These are phyloP conservation scores for Cynoglossus semilaevis DNA, from an alignment of 2,113 vertebrate species.

Conservation along the genomic window DNA sequence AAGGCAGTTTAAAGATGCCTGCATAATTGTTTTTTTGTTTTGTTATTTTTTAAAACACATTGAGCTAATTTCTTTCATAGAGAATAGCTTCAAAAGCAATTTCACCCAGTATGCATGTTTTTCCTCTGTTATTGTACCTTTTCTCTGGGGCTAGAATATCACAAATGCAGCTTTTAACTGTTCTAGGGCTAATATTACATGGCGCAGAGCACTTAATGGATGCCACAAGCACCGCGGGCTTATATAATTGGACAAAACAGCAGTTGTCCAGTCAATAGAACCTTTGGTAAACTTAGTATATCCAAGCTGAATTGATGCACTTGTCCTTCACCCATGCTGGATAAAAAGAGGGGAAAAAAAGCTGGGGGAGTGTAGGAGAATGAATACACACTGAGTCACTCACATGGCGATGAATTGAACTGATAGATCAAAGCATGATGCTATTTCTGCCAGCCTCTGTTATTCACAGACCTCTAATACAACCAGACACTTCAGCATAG, in stretches of 20 bases:
- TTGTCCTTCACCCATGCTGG: conserved; percentile 50
- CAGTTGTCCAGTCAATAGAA: conserved; percentile 30
- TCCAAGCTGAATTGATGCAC: not conserved
- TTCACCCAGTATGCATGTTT: too few relatives aligned
- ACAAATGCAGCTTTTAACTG: conserved; percentile 6
- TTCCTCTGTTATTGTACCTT: too few relatives aligned
- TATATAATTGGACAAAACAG: conserved; percentile 21
- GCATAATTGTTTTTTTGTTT: too few relatives aligned
- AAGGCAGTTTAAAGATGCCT: too few relatives aligned
- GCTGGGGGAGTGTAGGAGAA: conserved; percentile 60
- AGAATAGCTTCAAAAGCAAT: too few relatives aligned
- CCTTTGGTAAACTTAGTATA: conserved; percentile 38
- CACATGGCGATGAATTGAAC: conserved; percentile 54
- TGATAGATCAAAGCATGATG: conserved; percentile 68
- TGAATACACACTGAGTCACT: conserved; percentile 67
- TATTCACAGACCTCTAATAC: conserved; percentile 70
- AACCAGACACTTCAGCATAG: conserved; percentile 69
- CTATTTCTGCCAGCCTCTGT: conserved; percentile 68
- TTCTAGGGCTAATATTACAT: conserved; percentile 1
- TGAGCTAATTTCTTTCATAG: too few relatives aligned
- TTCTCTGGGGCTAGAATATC: not conserved
- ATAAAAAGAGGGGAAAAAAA: conserved; percentile 22
- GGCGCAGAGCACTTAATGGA: not conserved
- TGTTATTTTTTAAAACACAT: too few relatives aligned
- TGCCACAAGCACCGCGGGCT: conserved; percentile 1